These are phyloP conservation scores for Diplosoma virens DNA, from an alignment of 23 tunicate genomes.

Conservation along the genomic window DNA sequence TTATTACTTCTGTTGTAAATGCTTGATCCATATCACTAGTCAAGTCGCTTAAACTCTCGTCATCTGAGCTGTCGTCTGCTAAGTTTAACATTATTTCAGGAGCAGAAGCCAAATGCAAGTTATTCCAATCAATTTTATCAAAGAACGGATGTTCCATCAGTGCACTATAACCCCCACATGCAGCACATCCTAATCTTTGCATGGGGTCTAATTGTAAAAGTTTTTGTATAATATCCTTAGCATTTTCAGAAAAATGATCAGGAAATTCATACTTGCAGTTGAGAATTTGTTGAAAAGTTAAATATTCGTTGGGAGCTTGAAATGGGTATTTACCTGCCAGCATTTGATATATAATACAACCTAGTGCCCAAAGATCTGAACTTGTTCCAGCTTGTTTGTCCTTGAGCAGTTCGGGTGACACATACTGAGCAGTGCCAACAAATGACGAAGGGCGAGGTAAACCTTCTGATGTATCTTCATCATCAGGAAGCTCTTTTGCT, in stretches of 20 bases:
- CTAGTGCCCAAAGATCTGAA: conserved; percentile 96
- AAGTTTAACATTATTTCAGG: conserved; percentile 31
- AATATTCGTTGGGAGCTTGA: conserved; percentile 86
- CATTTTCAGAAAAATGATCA: conserved; percentile 54
- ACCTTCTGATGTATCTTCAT: conserved; percentile 18
- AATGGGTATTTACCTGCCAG: conserved; percentile 82
- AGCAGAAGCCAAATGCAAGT: conserved; percentile 3
- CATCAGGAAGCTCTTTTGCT: conserved; percentile 64
- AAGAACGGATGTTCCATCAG: conserved; percentile 54
- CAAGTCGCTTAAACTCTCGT: conserved; percentile 36
- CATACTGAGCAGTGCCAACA: conserved; percentile 98
- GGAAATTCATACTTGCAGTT: conserved; percentile 75
- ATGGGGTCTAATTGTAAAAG: conserved; percentile 73
- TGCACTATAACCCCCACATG: conserved; percentile 55
- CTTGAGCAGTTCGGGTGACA: conserved; percentile 90
- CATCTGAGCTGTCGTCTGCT: conserved; percentile 63
- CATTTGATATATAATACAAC: conserved; percentile 91
- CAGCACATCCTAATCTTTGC: conserved; percentile 36
- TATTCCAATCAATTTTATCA: conserved; percentile 46
- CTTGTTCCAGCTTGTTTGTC: conserved; percentile 82
- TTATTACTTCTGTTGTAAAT: conserved; percentile 44
- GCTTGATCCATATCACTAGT: conserved; percentile 74
- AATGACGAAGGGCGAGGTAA: conserved; percentile 54
- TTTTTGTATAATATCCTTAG: conserved; percentile 47
- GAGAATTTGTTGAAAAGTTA: conserved; percentile 75